Evolutionary conservation across 2,113 vertebrate genomes (phyloP).

Genomic region (Phaetusa simplex): DNA sequence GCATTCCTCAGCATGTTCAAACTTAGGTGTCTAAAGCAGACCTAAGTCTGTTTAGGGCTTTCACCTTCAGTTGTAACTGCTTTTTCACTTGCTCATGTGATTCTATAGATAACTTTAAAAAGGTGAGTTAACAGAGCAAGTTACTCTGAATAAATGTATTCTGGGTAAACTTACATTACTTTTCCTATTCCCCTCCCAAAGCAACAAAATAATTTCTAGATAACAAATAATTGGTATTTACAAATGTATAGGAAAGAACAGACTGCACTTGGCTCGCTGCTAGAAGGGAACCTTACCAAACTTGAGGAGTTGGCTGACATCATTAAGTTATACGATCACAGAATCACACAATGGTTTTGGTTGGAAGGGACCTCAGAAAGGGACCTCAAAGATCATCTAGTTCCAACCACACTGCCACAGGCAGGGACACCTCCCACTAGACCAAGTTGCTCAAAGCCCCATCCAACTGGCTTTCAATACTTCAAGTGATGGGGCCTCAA

Average conservation of each 20-base stretch:
- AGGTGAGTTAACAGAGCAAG: background rate
- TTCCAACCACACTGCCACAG: too few relatives aligned
- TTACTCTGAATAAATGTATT: background rate
- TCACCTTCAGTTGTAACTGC: background rate
- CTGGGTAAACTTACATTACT: background rate
- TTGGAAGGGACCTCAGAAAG: too few relatives aligned
- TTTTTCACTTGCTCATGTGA: background rate
- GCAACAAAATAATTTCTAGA: background rate
- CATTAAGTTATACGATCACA: background rate
- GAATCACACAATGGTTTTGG: too few relatives aligned
- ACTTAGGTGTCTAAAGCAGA: background rate
- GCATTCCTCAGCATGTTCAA: background rate
- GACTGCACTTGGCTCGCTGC: background rate
- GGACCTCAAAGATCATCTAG: too few relatives aligned
- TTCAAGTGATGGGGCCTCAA: too few relatives aligned
- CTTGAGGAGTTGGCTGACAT: background rate
- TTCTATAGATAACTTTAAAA: background rate
- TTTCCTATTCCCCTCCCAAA: background rate
- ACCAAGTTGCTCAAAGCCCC: too few relatives aligned
- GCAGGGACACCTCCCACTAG: too few relatives aligned
- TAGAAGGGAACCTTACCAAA: background rate
- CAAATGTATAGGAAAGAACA: background rate
- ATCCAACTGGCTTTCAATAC: too few relatives aligned
- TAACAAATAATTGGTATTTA: background rate
- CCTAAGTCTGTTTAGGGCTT: background rate